These are phyloP conservation scores for Tetramorium simillimum DNA, from an alignment of 1,140 invertebrate genomes.

Conservation along the genomic window DNA sequence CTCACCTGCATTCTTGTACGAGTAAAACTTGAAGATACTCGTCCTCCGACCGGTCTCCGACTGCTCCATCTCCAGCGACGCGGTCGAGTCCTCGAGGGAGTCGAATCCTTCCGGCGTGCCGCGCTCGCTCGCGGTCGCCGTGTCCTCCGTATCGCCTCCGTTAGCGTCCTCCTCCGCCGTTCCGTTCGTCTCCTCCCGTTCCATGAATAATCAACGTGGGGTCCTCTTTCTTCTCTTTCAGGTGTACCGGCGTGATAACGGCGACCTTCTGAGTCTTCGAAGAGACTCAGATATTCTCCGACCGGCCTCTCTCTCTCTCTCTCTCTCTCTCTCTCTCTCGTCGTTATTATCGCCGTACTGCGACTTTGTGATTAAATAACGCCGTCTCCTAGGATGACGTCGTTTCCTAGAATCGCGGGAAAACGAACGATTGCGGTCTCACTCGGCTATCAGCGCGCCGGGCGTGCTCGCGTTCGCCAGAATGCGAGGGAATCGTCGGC, in stretches of 20 bases:
- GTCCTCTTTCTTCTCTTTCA: neutral
- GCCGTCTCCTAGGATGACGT: neutral
- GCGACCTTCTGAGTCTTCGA: no score
- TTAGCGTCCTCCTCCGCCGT: neutral
- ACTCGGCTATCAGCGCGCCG: neutral
- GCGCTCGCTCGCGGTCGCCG: neutral
- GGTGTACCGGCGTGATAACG: neutral
- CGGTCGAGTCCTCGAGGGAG: constrained; percentile 38
- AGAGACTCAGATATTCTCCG: neutral
- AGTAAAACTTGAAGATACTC: constrained; percentile 77
- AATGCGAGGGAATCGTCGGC: constrained; percentile 18
- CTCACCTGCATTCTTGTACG: constrained; percentile 74
- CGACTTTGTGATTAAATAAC: neutral
- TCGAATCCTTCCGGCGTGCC: constrained; percentile 2
- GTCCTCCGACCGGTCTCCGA: constrained; percentile 71
- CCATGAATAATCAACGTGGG: constrained; percentile 37
- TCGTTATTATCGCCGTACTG: neutral
- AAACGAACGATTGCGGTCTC: neutral
- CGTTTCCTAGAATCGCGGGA: neutral
- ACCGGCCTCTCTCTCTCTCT: neutral
- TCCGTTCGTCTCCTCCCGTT: constrained; percentile 6
- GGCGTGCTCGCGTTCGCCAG: neutral
- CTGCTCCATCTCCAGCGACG: constrained; percentile 56
- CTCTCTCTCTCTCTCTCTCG: neutral
- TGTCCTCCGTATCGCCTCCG: neutral